These are phyloP conservation scores for Bradypodion pumilum DNA, from an alignment of 2,797 vertebrate genomes.

Conservation along the genomic window DNA sequence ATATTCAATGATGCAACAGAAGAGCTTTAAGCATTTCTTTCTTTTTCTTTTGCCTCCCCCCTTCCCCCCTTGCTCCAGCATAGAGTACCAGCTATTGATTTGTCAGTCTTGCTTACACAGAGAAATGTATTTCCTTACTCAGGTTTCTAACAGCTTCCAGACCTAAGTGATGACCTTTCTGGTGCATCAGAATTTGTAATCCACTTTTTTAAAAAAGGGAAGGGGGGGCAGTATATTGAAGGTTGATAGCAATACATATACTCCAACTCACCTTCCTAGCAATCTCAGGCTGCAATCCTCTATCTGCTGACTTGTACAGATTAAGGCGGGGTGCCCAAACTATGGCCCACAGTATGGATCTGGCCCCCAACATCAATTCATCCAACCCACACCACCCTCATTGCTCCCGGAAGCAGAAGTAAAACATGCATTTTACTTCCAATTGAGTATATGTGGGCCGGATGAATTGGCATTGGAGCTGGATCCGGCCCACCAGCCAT, in stretches of 20 bases:
- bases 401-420: too few species aligned
- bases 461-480: too few species aligned
- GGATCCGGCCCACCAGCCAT: too few species aligned
- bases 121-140: constrained; percentile 58
- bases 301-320: neutral
- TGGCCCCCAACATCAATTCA: too few species aligned
- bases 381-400: too few species aligned
- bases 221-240: neutral
- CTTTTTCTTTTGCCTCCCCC: neutral
- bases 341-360: too few species aligned
- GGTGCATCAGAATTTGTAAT: constrained; percentile 49
- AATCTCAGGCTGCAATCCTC: neutral
- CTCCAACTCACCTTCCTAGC: neutral
- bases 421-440: too few species aligned
- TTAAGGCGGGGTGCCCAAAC: too few species aligned
- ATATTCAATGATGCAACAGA: neutral
- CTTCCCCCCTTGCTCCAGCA: neutral
- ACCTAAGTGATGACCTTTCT: constrained; percentile 53
- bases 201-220: constrained; percentile 26
- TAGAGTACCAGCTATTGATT: constrained; percentile 57
- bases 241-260: neutral
- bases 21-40: constrained; percentile 28
- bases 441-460: too few species aligned
- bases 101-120: constrained; percentile 46
- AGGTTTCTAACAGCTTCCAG: constrained; percentile 48